These are phyloP conservation scores for Spinibarbus caldwelli DNA, from an alignment of 2,797 vertebrate genomes.

Conservation along the genomic window DNA sequence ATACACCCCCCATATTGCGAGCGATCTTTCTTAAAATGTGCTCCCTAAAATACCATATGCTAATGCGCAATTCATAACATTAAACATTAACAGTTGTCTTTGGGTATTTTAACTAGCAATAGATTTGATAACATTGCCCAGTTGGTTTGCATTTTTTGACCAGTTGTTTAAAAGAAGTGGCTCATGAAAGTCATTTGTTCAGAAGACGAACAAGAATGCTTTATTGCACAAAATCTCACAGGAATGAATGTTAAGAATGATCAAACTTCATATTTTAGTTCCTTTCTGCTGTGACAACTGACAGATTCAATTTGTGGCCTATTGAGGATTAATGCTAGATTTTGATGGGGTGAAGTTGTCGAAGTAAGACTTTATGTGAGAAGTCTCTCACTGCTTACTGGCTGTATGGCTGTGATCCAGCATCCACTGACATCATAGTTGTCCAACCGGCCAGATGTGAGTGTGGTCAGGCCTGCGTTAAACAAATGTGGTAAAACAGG, in stretches of 20 bases:
- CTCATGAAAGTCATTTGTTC: neutral
- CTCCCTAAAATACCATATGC: neutral
- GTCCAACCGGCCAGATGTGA: conserved; percentile 83
- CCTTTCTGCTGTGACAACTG: conserved; percentile 70
- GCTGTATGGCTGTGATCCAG: conserved; percentile 70
- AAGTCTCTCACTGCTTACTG: conserved; percentile 73
- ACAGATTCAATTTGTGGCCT: conserved; percentile 70
- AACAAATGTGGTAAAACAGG: conserved; percentile 76
- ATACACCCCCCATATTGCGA: conserved; percentile 13
- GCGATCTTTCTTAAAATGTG: neutral
- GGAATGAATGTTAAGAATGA: conserved; percentile 67
- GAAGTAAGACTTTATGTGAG: conserved; percentile 74
- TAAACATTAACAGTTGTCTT: neutral
- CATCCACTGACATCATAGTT: conserved; percentile 76
- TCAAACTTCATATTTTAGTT: conserved; percentile 69
- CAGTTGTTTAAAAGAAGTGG: neutral
- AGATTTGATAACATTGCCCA: neutral
- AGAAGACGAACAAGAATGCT: neutral
- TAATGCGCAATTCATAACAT: neutral
- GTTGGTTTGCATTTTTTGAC: neutral
- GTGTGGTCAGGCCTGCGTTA: conserved; percentile 79
- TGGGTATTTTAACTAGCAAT: neutral
- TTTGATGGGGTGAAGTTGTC: conserved; percentile 67
- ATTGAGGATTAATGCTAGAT: conserved; percentile 68
- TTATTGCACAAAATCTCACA: conserved; percentile 59